Percentiles rank a stretch among this genome's conserved stretches.
phyloP scores from a whole-genome alignment of 1,140 invertebrate species.

The Drosophila sulfurigaster region DNA sequence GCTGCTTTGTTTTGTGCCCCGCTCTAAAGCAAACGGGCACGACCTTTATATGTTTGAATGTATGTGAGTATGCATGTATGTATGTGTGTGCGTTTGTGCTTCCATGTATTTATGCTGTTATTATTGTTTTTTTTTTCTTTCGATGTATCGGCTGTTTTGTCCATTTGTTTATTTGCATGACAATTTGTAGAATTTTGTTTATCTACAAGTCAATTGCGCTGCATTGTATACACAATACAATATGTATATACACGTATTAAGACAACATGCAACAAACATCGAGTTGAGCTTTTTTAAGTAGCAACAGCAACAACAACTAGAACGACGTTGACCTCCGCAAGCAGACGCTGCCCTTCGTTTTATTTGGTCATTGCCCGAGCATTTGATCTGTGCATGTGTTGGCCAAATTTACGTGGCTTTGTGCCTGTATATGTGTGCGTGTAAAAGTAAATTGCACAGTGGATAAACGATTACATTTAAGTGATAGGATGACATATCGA shows the following conservation, averaged over 20 bases:
- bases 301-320: conserved; percentile 19
- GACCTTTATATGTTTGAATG: conserved; percentile 35
- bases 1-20: conserved; percentile 33
- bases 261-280: conserved; percentile 37
- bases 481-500: no score
- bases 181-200: conserved; percentile 61
- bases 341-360: conserved; percentile 20
- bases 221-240: conserved; percentile 14
- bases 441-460: background rate
- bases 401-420: background rate
- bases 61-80: conserved; percentile 22
- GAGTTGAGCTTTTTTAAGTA: conserved; percentile 28
- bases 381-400: conserved; percentile 22
- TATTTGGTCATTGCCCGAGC: conserved; percentile 59
- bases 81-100: conserved; percentile 4
- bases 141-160: conserved; percentile 36
- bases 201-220: conserved; percentile 57
- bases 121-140: conserved; percentile 22
- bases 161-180: conserved; percentile 69
- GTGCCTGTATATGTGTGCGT: background rate
- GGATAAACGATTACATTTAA: background rate
- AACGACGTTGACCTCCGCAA: conserved; percentile 50
- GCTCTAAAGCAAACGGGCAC: conserved; percentile 41
- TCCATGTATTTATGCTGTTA: conserved; percentile 35
- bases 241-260: conserved; percentile 1